A percentile compares a stretch with the other conserved stretches of the same genome.
Conservation (phyloP, 64 coral and sea anemone genomes). For the Pocillopora damicornis region DNA sequence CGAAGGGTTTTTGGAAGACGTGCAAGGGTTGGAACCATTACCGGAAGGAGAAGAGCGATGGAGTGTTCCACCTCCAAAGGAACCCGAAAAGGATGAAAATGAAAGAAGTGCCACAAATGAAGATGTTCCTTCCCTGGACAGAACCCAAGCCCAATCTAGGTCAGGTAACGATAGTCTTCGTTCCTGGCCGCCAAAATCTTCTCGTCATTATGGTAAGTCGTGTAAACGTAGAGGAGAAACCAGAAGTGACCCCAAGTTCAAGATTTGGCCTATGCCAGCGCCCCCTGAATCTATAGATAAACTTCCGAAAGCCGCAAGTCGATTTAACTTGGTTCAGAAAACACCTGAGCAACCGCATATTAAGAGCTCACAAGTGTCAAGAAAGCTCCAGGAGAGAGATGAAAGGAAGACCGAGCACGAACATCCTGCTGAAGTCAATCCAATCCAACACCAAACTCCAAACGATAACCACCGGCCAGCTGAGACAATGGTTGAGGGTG, state of each 20-base stretch:
- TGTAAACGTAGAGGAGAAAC: neutral
- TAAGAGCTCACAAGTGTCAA: neutral
- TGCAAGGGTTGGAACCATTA: conserved; percentile 36
- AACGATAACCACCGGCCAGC: neutral
- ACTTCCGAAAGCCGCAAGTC: neutral
- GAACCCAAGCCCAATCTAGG: neutral
- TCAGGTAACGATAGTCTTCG: conserved; percentile 34
- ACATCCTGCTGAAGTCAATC: neutral
- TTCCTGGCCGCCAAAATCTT: conserved; percentile 55
- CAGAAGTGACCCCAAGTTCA: neutral
- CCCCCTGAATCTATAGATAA: conserved; percentile 30
- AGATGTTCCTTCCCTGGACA: neutral
- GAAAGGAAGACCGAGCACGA: neutral
- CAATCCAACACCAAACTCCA: neutral
- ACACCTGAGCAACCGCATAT: neutral
- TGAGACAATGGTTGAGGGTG: neutral
- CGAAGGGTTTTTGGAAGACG: conserved; percentile 47
- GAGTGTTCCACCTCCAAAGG: conserved; percentile 49
- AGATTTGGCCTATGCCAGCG: conserved; percentile 48
- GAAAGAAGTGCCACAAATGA: neutral
- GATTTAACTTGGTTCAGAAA: neutral
- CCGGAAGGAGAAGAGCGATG: conserved; percentile 56
- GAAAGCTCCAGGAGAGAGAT: neutral
- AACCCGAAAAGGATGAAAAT: conserved; percentile 21
- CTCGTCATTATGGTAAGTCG: conserved; percentile 8